Evolutionary conservation across 23 tunicate species (phyloP), one percentile per base, ranked within the genome.

Genomic region (Diplosoma virens): DNA sequence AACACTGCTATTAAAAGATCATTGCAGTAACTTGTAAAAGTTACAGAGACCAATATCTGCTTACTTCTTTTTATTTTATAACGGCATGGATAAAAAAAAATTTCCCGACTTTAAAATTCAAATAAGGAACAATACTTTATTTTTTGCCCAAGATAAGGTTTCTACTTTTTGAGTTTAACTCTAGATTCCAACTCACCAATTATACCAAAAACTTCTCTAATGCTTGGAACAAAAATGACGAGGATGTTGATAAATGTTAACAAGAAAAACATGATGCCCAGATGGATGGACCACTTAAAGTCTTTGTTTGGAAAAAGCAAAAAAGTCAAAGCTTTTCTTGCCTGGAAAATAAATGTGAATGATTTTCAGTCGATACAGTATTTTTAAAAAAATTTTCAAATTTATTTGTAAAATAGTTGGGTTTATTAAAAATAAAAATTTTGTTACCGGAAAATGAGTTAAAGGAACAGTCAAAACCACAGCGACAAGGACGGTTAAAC

Each of bases 381-480:
- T 7, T 14, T 41, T 9, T 41, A 41, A 14, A 9, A 7, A 7
- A 7, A 14, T 41, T 41, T 41, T 7, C 14, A 41, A 41, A 41
- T 41, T 41, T 41, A 41, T 9, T 41, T 41, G 9, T 41, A 14
- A 14, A 14, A 14, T 7, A 7, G 14, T 7, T 7, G 50, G 50
- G 50, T 14, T 41, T 14, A 41, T 14, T 7, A 41, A 41, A 41
- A 14, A n/a, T n/a, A n/a, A n/a, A 41, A 41, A 41, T 41, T 4
- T 56, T 27, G 86, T 79, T 75, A 92, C 93, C 30, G 99, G 99
- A 37, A 85, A 95, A 53, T 95, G 99, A 2, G 95, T 91, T 4
- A 95, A 81, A 3, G 99, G 99, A 0, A 95, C 93, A 52, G 99
- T 95, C 20, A 95, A 72, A 11, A 95, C 66, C n/a, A 95, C 99